These are phyloP conservation scores for Prochilodus magdalenae DNA, from an alignment of 2,113 vertebrate genomes.

Conservation along the genomic window DNA sequence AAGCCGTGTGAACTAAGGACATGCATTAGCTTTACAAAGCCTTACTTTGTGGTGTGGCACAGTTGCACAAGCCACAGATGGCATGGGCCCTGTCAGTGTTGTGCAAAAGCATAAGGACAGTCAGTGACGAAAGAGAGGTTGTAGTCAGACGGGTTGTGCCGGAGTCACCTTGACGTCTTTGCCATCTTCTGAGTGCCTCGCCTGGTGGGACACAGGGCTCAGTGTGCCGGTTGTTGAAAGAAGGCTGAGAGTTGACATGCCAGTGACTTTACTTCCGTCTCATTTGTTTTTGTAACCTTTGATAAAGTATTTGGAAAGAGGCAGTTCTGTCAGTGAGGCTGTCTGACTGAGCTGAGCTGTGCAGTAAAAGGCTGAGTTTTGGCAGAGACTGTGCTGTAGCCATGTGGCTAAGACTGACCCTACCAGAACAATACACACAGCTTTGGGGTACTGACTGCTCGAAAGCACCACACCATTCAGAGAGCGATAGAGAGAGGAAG, in stretches of 20 bases:
- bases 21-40: neutral
- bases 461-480: conserved; percentile 29
- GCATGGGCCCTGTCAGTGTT: conserved; percentile 18
- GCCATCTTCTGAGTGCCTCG: conserved; percentile 6
- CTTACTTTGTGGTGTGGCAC: conserved; percentile 34
- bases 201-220: conserved; percentile 28
- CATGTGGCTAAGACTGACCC: conserved; percentile 26
- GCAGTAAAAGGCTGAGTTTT: neutral
- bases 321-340: conserved; percentile 10
- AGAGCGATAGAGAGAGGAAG: neutral
- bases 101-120: conserved; percentile 29
- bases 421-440: conserved; percentile 52
- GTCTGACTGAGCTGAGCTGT: neutral
- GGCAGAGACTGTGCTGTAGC: conserved; percentile 19
- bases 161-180: conserved; percentile 45
- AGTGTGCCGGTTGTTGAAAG: conserved; percentile 17
- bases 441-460: conserved; percentile 44
- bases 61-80: conserved; percentile 34
- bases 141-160: conserved; percentile 32
- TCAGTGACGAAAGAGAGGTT: neutral
- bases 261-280: neutral
- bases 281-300: conserved; percentile 36
- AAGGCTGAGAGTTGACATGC: conserved; percentile 25
- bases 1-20: conserved; percentile 11
- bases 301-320: conserved; percentile 25